Percentiles rank a stretch among this genome's conserved stretches.
phyloP scores from a whole-genome alignment of 2,888 invertebrate genomes.

The Drosophila meridionalis region DNA sequence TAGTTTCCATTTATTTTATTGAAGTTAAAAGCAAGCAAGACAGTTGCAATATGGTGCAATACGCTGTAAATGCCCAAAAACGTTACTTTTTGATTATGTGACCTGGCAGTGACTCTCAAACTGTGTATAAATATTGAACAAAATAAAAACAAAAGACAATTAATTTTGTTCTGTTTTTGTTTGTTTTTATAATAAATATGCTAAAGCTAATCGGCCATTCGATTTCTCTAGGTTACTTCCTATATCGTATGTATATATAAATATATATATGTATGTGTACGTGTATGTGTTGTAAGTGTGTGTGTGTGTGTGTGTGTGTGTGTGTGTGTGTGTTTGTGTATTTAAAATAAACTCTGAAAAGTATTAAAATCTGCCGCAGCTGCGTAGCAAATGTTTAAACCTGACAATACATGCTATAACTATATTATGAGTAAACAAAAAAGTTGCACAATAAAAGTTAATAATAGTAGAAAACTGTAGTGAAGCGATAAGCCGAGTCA shows the following conservation, averaged over 20 bases:
- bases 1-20: slow-evolving; percentile 40
- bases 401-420: slow-evolving; percentile 48
- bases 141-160: slow-evolving; percentile 25
- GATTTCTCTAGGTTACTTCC: slow-evolving; percentile 39
- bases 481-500: slow-evolving; percentile 10
- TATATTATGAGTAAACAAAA: slow-evolving; percentile 48
- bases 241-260: slow-evolving; percentile 39
- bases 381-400: slow-evolving; percentile 28
- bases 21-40: slow-evolving; percentile 43
- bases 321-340: slow-evolving; percentile 23
- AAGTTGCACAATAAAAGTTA: slow-evolving; percentile 32
- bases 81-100: not conserved
- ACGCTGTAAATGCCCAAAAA: not conserved
- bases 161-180: slow-evolving; percentile 8
- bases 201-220: slow-evolving; percentile 71
- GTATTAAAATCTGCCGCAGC: slow-evolving; percentile 19
- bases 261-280: slow-evolving; percentile 41
- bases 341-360: slow-evolving; percentile 71
- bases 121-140: no score
- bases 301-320: slow-evolving; percentile 17
- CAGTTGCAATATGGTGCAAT: not conserved
- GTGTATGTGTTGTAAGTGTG: not conserved
- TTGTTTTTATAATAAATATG: slow-evolving; percentile 57
- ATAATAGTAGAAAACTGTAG: not conserved
- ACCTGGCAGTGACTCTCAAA: slow-evolving; percentile 3